Evolutionary conservation across 2,888 invertebrate genomes (phyloP), one percentile per base, ranked within the genome.

Genomic region (Lepidochitona cinerea): DNA sequence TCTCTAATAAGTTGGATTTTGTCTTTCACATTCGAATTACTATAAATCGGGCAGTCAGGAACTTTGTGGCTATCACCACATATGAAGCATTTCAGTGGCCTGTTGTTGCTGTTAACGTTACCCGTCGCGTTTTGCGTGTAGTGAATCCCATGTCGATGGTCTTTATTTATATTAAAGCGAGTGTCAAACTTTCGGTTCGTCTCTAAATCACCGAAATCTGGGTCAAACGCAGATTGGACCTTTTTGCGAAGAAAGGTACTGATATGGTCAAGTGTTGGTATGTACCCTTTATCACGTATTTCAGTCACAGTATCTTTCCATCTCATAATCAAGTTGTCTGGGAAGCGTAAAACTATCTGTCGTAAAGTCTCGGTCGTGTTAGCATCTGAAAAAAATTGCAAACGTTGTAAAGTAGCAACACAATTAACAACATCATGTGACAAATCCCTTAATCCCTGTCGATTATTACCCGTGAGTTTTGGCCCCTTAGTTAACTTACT

Each of bases 181-280:
- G n/a, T n/a, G n/a, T n/a, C n/a, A n/a, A n/a, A n/a, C n/a, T n/a
- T n/a, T n/a, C n/a, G n/a, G n/a, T n/a, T n/a, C n/a, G n/a, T n/a
- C n/a, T n/a, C 52, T 36, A 73, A 3, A 35, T 70, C 70, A 35
- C 73, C 73, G 49, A 71, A 74, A 14, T 74, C 74, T 26, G 68
- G 74, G 33, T 74, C 74, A 54, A 66, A 74, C 26, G 65, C 70
- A 5, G 71, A 52, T 37, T 37, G 29, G 1, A 74, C 67, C 3
- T 37, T 5, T 37, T 74, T 37, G 7, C 74, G 49, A 2, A 74
- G 18, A 37, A 74, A 70, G 14, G 37, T 37, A 26, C 66, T 70
- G 32, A 70, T 71, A 64, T 66, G 65, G 23, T 33, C 29, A n/a
- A 71, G 23, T 18, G 7, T 36, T 29, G 74, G 74, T 1, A 26